Evolutionary conservation across 64 coral and sea anemone genomes (phyloP).

Genomic region (Trachythela sp.): DNA sequence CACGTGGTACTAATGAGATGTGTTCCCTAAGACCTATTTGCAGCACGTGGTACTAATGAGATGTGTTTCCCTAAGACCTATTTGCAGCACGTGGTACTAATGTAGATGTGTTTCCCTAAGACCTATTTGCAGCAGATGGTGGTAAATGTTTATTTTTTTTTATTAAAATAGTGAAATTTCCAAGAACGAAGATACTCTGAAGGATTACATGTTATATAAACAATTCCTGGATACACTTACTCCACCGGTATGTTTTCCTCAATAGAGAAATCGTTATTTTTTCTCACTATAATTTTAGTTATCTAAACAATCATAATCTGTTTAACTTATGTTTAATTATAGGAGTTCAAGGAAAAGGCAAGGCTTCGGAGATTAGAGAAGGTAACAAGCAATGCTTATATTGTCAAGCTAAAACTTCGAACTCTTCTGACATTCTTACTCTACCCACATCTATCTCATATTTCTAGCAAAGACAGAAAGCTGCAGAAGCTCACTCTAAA

Average conservation of each 20-base stretch:
- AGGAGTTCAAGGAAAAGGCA: slow-evolving; percentile 84
- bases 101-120: background rate
- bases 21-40: too few species aligned
- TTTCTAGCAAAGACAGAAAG: background rate
- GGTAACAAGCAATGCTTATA: slow-evolving; percentile 29
- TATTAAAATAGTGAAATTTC: slow-evolving; percentile 82
- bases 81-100: too few species aligned
- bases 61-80: too few species aligned
- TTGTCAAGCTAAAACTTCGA: background rate
- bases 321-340: background rate
- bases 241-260: slow-evolving; percentile 54
- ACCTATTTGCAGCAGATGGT: background rate
- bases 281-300: background rate
- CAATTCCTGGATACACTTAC: slow-evolving; percentile 87
- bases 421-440: background rate
- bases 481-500: background rate
- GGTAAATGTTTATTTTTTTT: background rate
- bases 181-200: slow-evolving; percentile 93
- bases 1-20: too few species aligned
- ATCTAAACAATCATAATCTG: background rate
- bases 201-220: slow-evolving; percentile 91
- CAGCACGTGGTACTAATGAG: too few species aligned
- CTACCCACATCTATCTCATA: background rate
- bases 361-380: slow-evolving; percentile 68
- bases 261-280: too few species aligned